These are phyloP conservation scores for Sminthurinus aureus DNA, from an alignment of 2,888 invertebrate genomes.

Conservation along the genomic window DNA sequence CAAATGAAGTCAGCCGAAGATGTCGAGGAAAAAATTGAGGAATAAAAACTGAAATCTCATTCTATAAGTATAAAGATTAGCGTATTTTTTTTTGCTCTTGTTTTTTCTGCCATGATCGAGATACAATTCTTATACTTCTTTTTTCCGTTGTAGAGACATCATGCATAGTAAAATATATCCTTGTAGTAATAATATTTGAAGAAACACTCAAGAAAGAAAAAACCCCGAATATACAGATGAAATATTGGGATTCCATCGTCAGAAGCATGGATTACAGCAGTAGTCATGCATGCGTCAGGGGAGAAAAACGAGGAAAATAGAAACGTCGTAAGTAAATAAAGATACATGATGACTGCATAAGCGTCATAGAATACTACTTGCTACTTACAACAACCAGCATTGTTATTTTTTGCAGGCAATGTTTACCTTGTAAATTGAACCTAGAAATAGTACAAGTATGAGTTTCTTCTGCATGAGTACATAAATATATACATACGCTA, in stretches of 20 bases:
- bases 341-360: not conserved
- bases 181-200: too few species aligned
- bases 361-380: not conserved
- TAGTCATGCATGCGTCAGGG: not conserved
- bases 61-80: not conserved
- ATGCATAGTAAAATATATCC: too few species aligned
- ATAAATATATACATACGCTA: too few species aligned
- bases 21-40: not conserved
- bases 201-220: not conserved
- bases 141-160: not conserved
- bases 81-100: not conserved
- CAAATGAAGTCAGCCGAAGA: not conserved
- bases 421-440: slow-evolving; percentile 10
- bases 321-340: not conserved
- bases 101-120: not conserved
- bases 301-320: not conserved
- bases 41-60: not conserved
- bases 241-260: not conserved
- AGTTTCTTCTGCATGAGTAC: too few species aligned
- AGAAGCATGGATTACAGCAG: too few species aligned
- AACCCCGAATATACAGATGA: not conserved
- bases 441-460: not conserved
- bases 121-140: not conserved
- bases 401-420: slow-evolving; percentile 7
- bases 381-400: slow-evolving; percentile 5